Conservation (phyloP, 2,888 invertebrate species). For the Eledona agricola region DNA sequence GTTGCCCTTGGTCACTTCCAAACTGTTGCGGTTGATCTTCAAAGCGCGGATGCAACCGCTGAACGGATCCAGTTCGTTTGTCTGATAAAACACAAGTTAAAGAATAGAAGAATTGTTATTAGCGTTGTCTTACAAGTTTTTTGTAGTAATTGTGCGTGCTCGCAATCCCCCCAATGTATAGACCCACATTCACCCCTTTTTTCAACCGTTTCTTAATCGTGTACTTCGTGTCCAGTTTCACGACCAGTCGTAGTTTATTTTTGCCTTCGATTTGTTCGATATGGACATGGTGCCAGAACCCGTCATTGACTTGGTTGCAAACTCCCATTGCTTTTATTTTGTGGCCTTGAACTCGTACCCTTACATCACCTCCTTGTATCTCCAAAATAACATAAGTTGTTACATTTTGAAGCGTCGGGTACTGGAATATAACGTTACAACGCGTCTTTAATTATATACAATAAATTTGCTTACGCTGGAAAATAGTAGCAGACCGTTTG, state of each 20-base stretch:
- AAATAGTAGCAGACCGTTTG: conserved; percentile 83
- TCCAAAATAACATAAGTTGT: conserved; percentile 70
- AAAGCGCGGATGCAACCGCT: conserved; percentile 85
- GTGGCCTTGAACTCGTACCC: conserved; percentile 73
- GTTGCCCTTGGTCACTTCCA: conserved; percentile 75
- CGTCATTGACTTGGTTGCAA: conserved; percentile 76
- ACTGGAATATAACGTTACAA: conserved; percentile 1
- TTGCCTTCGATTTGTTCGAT: conserved; percentile 65
- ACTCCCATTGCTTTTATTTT: conserved; percentile 71
- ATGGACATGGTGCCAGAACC: conserved; percentile 83
- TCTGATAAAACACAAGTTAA: conserved; percentile 42
- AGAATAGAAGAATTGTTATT: conserved; percentile 10
- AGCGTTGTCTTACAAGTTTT: conserved; percentile 27
- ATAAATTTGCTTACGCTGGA: conserved; percentile 78
- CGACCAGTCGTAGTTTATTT: conserved; percentile 68
- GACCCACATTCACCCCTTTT: conserved; percentile 70
- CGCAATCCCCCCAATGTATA: conserved; percentile 84
- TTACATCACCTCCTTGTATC: conserved; percentile 77
- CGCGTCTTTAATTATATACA: too few species aligned
- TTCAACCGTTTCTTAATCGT: conserved; percentile 72
- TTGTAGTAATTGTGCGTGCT: conserved; percentile 48
- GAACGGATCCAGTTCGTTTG: conserved; percentile 69
- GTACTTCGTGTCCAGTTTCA: conserved; percentile 71
- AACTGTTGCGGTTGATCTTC: conserved; percentile 73
- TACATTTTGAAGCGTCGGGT: conserved; percentile 66